These are phyloP conservation scores for Temnothorax ravouxi DNA, from an alignment of 2,888 invertebrate genomes.

Conservation along the genomic window DNA sequence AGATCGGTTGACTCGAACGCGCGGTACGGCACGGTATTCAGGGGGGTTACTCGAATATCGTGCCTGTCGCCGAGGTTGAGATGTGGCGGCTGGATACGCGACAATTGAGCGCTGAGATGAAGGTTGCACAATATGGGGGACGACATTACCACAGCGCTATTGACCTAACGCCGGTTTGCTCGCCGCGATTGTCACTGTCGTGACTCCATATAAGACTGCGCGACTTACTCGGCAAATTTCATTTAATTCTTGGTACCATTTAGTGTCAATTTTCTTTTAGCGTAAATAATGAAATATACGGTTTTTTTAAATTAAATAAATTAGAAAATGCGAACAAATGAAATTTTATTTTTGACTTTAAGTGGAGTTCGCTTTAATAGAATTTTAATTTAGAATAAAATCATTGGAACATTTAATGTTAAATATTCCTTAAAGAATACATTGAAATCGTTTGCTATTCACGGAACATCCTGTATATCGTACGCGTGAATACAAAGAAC, in stretches of 20 bases:
- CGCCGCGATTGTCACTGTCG: conserved; percentile 56
- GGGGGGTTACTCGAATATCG: conserved; percentile 47
- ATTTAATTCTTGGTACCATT: neutral
- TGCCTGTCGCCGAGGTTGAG: conserved; percentile 37
- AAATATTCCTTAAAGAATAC: neutral
- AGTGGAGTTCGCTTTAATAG: neutral
- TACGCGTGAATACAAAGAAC: conserved; percentile 49
- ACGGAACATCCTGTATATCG: neutral
- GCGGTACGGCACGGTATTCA: conserved; percentile 41
- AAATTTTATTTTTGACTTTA: neutral
- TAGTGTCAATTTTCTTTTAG: neutral
- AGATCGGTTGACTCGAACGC: conserved; percentile 1
- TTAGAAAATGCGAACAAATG: neutral
- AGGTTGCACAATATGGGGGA: conserved; percentile 70
- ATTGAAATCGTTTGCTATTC: neutral
- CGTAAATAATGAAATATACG: neutral
- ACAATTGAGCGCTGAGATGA: conserved; percentile 60
- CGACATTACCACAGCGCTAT: conserved; percentile 58
- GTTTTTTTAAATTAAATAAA: neutral
- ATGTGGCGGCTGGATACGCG: conserved; percentile 60
- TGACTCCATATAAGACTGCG: neutral
- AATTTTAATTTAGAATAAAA: neutral
- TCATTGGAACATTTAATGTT: neutral
- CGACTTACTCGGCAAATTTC: neutral
- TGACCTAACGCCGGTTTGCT: conserved; percentile 54